Evolutionary conservation across 2,797 vertebrate species (phyloP).

Genomic region (Chelmon rostratus): DNA sequence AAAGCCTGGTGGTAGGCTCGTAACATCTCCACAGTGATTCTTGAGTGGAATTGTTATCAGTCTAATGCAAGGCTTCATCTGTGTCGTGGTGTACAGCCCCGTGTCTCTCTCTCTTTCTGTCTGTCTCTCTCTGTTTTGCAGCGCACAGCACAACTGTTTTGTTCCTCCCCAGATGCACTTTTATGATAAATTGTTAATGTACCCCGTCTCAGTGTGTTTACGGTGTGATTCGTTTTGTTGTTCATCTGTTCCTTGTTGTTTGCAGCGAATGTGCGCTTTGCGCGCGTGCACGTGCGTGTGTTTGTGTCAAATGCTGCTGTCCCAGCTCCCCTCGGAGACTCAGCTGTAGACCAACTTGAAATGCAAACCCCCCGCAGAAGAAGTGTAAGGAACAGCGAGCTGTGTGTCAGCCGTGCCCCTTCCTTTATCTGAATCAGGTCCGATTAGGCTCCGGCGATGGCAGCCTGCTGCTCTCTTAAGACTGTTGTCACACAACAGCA

Average conservation of each 20-base stretch:
- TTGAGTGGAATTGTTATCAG: slow-evolving; percentile 47
- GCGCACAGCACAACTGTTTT: slow-evolving; percentile 68
- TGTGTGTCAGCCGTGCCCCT: slow-evolving; percentile 19
- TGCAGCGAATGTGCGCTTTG: slow-evolving; percentile 44
- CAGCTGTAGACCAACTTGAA: slow-evolving; percentile 39
- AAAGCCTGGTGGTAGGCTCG: slow-evolving; percentile 41
- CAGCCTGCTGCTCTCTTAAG: slow-evolving; percentile 53
- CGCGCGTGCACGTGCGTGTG: slow-evolving; percentile 1
- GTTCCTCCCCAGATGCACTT: slow-evolving; percentile 76
- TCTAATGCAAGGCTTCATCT: slow-evolving; percentile 54
- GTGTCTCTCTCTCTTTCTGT: slow-evolving; percentile 4
- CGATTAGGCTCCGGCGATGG: slow-evolving; percentile 37
- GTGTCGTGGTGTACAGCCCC: slow-evolving; percentile 30
- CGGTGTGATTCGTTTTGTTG: slow-evolving; percentile 71
- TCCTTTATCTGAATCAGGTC: slow-evolving; percentile 45
- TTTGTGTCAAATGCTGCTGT: slow-evolving; percentile 48
- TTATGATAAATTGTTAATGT: slow-evolving; percentile 80
- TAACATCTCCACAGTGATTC: slow-evolving; percentile 44
- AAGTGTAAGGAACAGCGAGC: slow-evolving; percentile 9
- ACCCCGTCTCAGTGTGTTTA: slow-evolving; percentile 69
- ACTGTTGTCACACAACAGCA: slow-evolving; percentile 61
- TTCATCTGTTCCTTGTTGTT: slow-evolving; percentile 73
- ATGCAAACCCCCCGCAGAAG: neutral
- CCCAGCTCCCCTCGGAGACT: slow-evolving; percentile 46
- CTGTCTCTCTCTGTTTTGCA: slow-evolving; percentile 50